These are phyloP conservation scores for Diaperis boleti DNA, from an alignment of 2,888 invertebrate genomes.

Conservation along the genomic window DNA sequence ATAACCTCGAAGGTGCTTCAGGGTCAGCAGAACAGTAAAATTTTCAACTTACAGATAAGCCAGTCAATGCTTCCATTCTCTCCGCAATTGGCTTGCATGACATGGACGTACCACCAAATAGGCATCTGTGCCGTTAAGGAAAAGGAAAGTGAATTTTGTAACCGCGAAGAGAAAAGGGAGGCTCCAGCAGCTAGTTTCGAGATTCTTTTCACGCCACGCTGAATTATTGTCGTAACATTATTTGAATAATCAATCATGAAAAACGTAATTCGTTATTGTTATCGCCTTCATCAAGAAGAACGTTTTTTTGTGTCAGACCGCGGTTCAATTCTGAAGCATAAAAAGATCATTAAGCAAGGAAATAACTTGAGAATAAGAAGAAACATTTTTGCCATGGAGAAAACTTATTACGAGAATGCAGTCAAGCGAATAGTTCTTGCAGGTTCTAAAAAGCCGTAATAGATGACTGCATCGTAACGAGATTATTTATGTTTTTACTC, in stretches of 20 bases:
- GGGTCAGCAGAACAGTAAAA: conserved; percentile 16
- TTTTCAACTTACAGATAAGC: conserved; percentile 10
- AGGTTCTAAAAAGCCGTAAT: conserved; percentile 21
- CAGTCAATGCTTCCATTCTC: background rate
- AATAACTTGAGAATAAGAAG: conserved; percentile 26
- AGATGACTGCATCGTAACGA: conserved; percentile 29
- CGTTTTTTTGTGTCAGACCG: conserved; percentile 2
- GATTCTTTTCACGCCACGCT: conserved; percentile 6
- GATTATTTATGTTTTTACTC: conserved; percentile 20
- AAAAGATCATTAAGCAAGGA: conserved; percentile 29
- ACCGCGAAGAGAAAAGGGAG: background rate
- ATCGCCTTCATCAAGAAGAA: conserved; percentile 17
- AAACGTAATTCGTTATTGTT: conserved; percentile 24
- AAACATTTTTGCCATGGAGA: conserved; percentile 25
- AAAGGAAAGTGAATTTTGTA: conserved; percentile 15
- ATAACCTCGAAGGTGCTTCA: conserved; percentile 6
- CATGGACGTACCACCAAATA: conserved; percentile 2
- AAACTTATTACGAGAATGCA: conserved; percentile 31
- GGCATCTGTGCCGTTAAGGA: conserved; percentile 3
- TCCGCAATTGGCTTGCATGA: conserved; percentile 14
- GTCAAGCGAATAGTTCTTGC: conserved; percentile 31
- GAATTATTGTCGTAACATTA: conserved; percentile 13
- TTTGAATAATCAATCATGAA: conserved; percentile 12
- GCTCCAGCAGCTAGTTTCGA: background rate
- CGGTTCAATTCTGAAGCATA: conserved; percentile 23